phyloP scores from a whole-genome alignment of 2,888 invertebrate genomes.

The Phengaris alcon region DNA sequence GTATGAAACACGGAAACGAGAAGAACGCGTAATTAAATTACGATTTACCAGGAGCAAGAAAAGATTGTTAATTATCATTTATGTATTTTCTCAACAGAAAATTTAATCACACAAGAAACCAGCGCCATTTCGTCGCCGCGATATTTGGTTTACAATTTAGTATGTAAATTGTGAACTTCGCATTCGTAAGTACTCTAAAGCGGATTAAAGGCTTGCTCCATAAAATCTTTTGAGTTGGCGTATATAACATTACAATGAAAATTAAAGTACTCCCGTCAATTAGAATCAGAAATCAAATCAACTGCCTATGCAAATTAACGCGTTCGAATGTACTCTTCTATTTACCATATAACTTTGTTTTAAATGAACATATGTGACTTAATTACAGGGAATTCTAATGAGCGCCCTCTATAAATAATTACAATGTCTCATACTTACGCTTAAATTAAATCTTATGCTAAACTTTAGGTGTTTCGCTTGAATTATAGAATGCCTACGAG shows the following conservation, averaged over 20 bases:
- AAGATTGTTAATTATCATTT: conserved; percentile 15
- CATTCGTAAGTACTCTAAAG: conserved; percentile 56
- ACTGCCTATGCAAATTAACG: conserved; percentile 25
- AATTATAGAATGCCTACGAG: not conserved
- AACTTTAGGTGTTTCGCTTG: not conserved
- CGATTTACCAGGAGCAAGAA: not conserved
- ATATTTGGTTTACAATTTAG: conserved; percentile 65
- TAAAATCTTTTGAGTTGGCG: conserved; percentile 34
- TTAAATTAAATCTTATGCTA: not conserved
- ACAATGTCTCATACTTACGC: not conserved
- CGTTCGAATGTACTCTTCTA: not conserved
- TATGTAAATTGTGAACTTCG: conserved; percentile 63
- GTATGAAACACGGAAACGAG: not conserved
- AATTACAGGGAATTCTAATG: conserved; percentile 13
- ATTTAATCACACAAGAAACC: conserved; percentile 14
- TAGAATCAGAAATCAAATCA: conserved; percentile 27
- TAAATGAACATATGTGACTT: conserved; percentile 12
- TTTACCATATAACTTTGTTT: conserved; percentile 21
- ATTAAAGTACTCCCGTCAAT: conserved; percentile 19
- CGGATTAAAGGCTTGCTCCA: conserved; percentile 38
- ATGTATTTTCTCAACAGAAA: conserved; percentile 11
- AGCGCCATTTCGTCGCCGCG: conserved; percentile 4
- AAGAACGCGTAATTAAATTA: not conserved
- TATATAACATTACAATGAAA: conserved; percentile 28
- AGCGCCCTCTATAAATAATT: conserved; percentile 18